Evolutionary conservation across 2,797 vertebrate species (phyloP), one percentile per base, ranked within the genome.

Genomic region (Megalops cyprinoides): DNA sequence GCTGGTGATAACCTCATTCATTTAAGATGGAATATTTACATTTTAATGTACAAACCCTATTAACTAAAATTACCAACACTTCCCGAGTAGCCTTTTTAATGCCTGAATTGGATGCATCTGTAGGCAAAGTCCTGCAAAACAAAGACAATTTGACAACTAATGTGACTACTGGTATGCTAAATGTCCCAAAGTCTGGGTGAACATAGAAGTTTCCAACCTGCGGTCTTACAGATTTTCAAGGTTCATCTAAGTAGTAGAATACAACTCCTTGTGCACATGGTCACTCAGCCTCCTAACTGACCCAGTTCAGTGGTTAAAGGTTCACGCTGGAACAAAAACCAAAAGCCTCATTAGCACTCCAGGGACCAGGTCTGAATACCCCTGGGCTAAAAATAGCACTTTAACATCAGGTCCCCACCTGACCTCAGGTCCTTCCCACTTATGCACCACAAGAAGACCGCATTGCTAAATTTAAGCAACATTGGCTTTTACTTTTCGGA

Each of bases 21-120:
- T 76, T 51, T 53, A 51, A 76, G 25, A 51, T 56, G 31, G 37
- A 42, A 46, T 42, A 25, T 73, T 73, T 18, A 44, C 39, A 73
- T 77, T 77, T 77, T 56, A 77, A 58, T 42, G 25, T 51, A 51
- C 28, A 34, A 76, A 18, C 51, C 34, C 75, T 34, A 10, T 20
- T 51, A 7, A 23, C 23, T 77, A 42, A 77, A 2, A 51, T 23
- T 58, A 3, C 31, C 3, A 3, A 28, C 49, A 12, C n/a, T 53
- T 23, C 25, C 49, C 51, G 7, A 18, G 49, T 51, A 7, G 7
- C 49, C 49, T 51, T 7, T 10, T 46, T 23, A n/a, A 46, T 46
- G 18, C n/a, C 6, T 4, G 20, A 20, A 34, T 2, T 44, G 67
- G 67, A 73, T 18, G 37, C 7, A 44, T 20, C 44, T 12, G 44